Conservation (phyloP, 2,888 invertebrate species). For the Operophtera brumata region DNA sequence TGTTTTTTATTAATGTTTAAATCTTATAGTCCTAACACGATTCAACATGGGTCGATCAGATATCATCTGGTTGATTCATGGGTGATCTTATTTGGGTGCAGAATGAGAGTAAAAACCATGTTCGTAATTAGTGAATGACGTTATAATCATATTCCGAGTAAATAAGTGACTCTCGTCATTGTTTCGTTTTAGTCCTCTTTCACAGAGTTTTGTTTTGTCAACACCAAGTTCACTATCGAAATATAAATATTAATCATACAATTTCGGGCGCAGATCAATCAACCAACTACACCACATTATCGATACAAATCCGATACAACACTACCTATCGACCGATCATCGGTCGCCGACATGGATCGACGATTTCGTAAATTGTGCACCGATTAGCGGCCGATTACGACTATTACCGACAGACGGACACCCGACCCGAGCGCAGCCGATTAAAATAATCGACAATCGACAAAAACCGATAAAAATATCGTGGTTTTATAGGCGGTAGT, state of each 20-base stretch:
- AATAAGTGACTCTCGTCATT: too few species aligned
- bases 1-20: too few species aligned
- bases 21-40: too few species aligned
- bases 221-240: too few species aligned
- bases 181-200: too few species aligned
- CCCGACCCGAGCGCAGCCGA: conserved; percentile 67
- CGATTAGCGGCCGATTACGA: conserved; percentile 80
- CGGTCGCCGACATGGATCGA: conserved; percentile 77
- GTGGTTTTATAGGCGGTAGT: conserved; percentile 56
- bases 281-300: conserved; percentile 32
- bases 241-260: neutral
- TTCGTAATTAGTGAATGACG: too few species aligned
- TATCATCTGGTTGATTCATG: neutral
- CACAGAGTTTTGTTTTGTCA: too few species aligned
- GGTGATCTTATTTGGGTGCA: neutral
- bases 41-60: neutral
- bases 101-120: neutral
- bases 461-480: conserved; percentile 74
- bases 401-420: conserved; percentile 78
- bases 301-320: conserved; percentile 55
- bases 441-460: conserved; percentile 79
- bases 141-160: too few species aligned
- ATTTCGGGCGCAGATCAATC: conserved; percentile 5
- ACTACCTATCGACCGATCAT: conserved; percentile 62
- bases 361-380: conserved; percentile 80